Evolutionary conservation across 2,888 invertebrate species (phyloP).

Genomic region (Caenorhabditis sp.): DNA sequence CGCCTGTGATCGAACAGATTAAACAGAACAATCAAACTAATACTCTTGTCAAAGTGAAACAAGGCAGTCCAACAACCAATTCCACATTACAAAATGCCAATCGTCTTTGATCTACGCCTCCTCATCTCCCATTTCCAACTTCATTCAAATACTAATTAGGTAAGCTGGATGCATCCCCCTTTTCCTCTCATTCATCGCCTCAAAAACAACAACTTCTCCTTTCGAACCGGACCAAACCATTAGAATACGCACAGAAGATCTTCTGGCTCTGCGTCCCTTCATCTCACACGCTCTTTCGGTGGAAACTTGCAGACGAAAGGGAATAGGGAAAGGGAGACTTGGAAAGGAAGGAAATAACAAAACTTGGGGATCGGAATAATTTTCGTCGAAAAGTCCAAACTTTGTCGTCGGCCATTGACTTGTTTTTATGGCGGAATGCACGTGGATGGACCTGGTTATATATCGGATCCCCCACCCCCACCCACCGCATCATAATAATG

Average conservation of each 20-base stretch:
- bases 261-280: background rate
- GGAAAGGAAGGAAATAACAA: too few relatives aligned
- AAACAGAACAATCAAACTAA: too few relatives aligned
- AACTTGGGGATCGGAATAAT: too few relatives aligned
- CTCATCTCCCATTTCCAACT: too few relatives aligned
- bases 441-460: background rate
- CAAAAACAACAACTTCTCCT: background rate
- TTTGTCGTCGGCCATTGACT: background rate
- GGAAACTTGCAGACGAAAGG: background rate
- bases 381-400: too few relatives aligned
- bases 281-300: background rate
- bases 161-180: background rate
- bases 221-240: too few relatives aligned
- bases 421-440: background rate
- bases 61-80: too few relatives aligned
- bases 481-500: background rate
- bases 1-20: too few relatives aligned
- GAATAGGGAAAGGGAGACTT: background rate
- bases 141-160: constrained; percentile 9
- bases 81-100: too few relatives aligned
- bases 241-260: too few relatives aligned
- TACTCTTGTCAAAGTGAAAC: too few relatives aligned
- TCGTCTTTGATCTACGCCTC: background rate
- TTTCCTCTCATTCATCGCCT: too few relatives aligned
- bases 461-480: background rate